These are phyloP conservation scores for Melitaea cinxia DNA, from an alignment of 1,140 invertebrate genomes.

Conservation along the genomic window DNA sequence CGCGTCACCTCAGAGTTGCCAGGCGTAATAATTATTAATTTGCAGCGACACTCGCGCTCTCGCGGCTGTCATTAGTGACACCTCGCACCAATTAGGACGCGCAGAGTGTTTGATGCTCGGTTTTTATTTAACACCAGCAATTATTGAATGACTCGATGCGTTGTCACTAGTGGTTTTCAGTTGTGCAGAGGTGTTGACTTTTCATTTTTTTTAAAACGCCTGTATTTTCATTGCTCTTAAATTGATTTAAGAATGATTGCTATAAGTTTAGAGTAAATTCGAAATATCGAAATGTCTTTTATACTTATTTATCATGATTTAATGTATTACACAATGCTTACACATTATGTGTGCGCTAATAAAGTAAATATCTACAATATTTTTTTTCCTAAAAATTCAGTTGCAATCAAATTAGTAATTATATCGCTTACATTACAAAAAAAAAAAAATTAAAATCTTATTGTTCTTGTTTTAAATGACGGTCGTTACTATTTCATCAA, in stretches of 20 bases:
- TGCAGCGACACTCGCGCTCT: slow-evolving; percentile 68
- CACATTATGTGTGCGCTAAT: too few relatives aligned
- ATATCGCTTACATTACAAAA: too few relatives aligned
- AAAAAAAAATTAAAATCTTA: too few relatives aligned
- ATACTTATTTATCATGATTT: neutral
- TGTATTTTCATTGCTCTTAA: slow-evolving; percentile 34
- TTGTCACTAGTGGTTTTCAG: slow-evolving; percentile 50
- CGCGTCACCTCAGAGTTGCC: slow-evolving; percentile 69
- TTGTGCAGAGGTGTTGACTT: slow-evolving; percentile 49
- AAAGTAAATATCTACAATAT: too few relatives aligned
- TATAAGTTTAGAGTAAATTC: slow-evolving; percentile 4
- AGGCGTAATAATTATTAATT: slow-evolving; percentile 80
- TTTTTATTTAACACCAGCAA: slow-evolving; percentile 55
- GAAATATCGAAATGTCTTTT: neutral
- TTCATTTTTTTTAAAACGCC: slow-evolving; percentile 35
- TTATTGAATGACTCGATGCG: slow-evolving; percentile 51
- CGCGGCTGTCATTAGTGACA: slow-evolving; percentile 75
- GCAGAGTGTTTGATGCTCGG: slow-evolving; percentile 65
- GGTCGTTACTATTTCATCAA: too few relatives aligned
- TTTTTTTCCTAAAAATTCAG: too few relatives aligned
- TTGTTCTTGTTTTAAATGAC: too few relatives aligned
- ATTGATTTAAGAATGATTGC: slow-evolving; percentile 32
- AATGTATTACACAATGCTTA: too few relatives aligned
- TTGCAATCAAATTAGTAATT: too few relatives aligned
- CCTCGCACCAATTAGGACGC: slow-evolving; percentile 77